Conservation (phyloP, 2,888 invertebrate species). For the Macrophya alboannulata region DNA sequence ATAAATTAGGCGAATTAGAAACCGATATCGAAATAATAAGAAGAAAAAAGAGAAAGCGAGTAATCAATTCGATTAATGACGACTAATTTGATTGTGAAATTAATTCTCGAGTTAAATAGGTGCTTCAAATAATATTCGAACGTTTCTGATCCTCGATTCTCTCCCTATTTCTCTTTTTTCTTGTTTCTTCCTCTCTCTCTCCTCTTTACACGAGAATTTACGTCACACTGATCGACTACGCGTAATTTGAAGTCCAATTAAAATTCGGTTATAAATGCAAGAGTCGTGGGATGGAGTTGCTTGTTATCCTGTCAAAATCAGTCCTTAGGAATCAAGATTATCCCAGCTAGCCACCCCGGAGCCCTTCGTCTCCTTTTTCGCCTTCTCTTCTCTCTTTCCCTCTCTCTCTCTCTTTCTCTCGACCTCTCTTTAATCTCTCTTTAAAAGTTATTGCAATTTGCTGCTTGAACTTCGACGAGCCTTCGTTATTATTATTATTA, state of each 20-base stretch:
- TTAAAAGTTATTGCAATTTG: conserved; percentile 40
- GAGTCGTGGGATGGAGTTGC: background rate
- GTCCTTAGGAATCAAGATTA: conserved; percentile 29
- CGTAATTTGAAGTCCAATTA: conserved; percentile 41
- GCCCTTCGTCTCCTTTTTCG: background rate
- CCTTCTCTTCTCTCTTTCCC: background rate
- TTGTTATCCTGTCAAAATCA: conserved; percentile 34
- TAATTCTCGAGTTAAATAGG: background rate
- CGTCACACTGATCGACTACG: conserved; percentile 15
- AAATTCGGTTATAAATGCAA: conserved; percentile 40
- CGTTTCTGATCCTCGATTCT: background rate
- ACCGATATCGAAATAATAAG: background rate
- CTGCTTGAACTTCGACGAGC: conserved; percentile 18
- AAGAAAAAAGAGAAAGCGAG: background rate
- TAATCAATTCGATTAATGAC: background rate
- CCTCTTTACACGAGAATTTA: background rate
- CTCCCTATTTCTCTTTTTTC: background rate
- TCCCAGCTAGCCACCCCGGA: background rate
- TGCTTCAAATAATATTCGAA: background rate
- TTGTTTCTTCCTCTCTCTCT: background rate
- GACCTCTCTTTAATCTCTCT: background rate
- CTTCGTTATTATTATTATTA: conserved; percentile 19
- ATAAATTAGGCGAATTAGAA: background rate
- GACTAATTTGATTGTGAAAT: conserved; percentile 4
- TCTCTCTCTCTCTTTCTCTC: background rate